These are phyloP conservation scores for Melieria crassipennis DNA, from an alignment of 2,888 invertebrate genomes.

Conservation along the genomic window DNA sequence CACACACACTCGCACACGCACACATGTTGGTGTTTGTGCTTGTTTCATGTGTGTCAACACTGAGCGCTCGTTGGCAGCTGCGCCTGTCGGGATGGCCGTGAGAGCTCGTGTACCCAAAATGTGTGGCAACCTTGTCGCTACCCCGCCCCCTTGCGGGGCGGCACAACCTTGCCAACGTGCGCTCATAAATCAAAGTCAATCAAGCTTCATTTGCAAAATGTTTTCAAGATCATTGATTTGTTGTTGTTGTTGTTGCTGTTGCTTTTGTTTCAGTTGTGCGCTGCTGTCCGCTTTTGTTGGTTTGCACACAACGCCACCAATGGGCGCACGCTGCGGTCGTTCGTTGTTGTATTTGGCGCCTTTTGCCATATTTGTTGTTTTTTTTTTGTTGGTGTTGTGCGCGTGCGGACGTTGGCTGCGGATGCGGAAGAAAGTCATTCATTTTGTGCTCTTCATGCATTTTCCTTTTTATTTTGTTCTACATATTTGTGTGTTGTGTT, in stretches of 20 bases:
- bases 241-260: not conserved
- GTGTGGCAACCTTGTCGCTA: not conserved
- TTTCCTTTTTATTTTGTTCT: too few species aligned
- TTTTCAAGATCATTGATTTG: constrained; percentile 16
- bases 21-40: too few species aligned
- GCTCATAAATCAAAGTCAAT: constrained; percentile 30
- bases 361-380: not conserved
- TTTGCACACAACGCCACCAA: not conserved
- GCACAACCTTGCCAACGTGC: not conserved
- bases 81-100: too few species aligned
- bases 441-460: too few species aligned
- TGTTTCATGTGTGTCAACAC: too few species aligned
- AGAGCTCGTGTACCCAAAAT: too few species aligned
- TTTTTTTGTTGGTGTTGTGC: not conserved
- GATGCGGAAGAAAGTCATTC: not conserved
- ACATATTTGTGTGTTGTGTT: too few species aligned
- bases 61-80: too few species aligned
- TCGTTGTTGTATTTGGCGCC: not conserved
- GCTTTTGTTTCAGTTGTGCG: not conserved
- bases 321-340: too few species aligned
- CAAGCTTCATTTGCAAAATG: constrained; percentile 23
- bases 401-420: not conserved
- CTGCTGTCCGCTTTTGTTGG: not conserved
- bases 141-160: not conserved
- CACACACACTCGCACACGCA: too few species aligned